Evolutionary conservation across 1,140 invertebrate genomes (phyloP).

Genomic region (Drosophila mauritiana): DNA sequence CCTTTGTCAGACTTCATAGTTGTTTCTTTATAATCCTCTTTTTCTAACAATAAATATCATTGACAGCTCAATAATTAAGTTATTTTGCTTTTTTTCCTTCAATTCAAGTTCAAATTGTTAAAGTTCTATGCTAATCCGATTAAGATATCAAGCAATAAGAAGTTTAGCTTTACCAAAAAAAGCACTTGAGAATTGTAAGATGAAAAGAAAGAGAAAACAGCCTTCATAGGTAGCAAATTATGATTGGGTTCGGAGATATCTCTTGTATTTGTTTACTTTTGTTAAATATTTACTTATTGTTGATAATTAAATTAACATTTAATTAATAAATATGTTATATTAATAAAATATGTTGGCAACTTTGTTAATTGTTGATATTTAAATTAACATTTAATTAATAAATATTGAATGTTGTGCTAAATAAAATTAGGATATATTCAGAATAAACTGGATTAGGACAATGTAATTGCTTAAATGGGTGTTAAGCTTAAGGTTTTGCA

Average conservation of each 20-base stretch:
- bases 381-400: constrained; percentile 13
- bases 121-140: constrained; percentile 4
- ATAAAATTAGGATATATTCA: no score
- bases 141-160: neutral
- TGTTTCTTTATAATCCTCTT: neutral
- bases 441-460: neutral
- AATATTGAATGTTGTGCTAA: neutral
- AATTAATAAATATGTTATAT: neutral
- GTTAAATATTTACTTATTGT: neutral
- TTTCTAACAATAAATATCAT: neutral
- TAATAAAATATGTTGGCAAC: no score
- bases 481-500: no score
- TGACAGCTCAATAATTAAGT: neutral
- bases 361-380: neutral
- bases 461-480: no score
- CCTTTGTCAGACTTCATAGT: neutral
- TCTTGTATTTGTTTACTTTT: neutral
- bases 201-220: neutral
- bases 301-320: constrained; percentile 22
- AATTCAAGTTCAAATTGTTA: neutral
- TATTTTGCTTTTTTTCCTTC: neutral
- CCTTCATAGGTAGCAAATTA: neutral
- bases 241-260: neutral
- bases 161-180: neutral
- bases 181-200: neutral